A percentile compares a stretch with the other conserved stretches of the same genome.
Evolutionary conservation across 2,113 vertebrate genomes (phyloP).

Genomic region (Murina feae): DNA sequence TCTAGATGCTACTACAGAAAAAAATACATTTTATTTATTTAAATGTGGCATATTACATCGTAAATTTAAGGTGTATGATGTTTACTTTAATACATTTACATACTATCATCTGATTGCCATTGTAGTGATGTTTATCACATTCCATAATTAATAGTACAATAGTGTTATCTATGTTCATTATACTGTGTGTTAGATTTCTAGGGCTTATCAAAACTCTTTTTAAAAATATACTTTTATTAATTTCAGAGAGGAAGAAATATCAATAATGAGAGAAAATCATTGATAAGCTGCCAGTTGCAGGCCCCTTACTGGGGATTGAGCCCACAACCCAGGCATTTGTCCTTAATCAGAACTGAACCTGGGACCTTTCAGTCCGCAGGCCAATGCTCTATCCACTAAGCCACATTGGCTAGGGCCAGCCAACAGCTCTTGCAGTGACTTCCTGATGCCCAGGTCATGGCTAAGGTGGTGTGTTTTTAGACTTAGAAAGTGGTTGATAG

Average conservation of each 20-base stretch:
- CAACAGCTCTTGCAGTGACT: background rate
- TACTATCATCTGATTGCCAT: background rate
- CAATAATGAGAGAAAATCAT: too few relatives aligned
- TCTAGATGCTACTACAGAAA: background rate
- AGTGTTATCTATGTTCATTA: background rate
- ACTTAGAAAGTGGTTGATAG: background rate
- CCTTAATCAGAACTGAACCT: too few relatives aligned
- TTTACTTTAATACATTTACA: background rate
- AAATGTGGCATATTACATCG: background rate
- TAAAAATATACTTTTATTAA: too few relatives aligned
- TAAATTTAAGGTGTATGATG: background rate
- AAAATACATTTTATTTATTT: background rate
- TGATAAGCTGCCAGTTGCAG: too few relatives aligned
- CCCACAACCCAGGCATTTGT: too few relatives aligned
- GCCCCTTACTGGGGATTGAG: too few relatives aligned
- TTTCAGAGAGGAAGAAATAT: too few relatives aligned
- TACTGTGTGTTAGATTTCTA: background rate
- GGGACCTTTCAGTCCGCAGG: too few relatives aligned
- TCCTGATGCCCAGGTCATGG: background rate
- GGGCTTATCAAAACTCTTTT: background rate
- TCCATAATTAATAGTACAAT: background rate
- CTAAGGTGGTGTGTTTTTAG: background rate
- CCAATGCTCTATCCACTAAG: too few relatives aligned
- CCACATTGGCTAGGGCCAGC: background rate
- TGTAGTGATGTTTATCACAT: background rate